Evolutionary conservation across 2,113 vertebrate species (phyloP).

Genomic region (Pteruthius melanotis): DNA sequence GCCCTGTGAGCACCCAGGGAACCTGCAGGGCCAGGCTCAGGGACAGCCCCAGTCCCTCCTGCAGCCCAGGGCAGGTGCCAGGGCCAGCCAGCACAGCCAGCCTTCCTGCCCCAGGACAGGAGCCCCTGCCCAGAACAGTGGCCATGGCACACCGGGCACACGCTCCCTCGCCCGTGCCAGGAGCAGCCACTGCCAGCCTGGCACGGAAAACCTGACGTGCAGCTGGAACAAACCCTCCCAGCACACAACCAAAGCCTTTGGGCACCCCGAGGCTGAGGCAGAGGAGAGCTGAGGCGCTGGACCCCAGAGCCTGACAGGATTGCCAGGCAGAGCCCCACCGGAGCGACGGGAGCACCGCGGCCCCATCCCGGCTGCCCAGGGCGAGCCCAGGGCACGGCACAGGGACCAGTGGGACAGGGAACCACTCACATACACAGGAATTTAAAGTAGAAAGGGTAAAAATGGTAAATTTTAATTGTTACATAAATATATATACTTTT

Average conservation of each 20-base stretch:
- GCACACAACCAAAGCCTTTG: not conserved
- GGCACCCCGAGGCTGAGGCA: accelerated
- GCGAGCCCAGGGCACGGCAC: no score
- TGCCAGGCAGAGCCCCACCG: not conserved
- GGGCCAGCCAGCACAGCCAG: not conserved
- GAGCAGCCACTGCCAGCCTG: accelerated
- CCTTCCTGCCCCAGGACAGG: accelerated
- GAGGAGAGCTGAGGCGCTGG: not conserved
- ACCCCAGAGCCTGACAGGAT: not conserved
- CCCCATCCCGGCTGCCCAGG: no score
- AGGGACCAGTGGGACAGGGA: no score
- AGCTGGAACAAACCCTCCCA: not conserved
- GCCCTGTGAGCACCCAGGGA: accelerated
- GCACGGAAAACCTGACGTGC: not conserved
- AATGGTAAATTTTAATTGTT: no score
- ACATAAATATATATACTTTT: no score
- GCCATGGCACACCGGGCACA: no score
- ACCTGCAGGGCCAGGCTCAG: no score
- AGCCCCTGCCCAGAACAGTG: accelerated
- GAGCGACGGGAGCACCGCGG: no score
- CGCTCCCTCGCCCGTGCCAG: accelerated
- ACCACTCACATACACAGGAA: no score
- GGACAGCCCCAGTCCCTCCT: accelerated
- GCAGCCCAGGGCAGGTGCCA: accelerated
- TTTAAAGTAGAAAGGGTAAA: no score